Conservation (phyloP, 2,797 vertebrate genomes). For the Oreochromis mossambicus region DNA sequence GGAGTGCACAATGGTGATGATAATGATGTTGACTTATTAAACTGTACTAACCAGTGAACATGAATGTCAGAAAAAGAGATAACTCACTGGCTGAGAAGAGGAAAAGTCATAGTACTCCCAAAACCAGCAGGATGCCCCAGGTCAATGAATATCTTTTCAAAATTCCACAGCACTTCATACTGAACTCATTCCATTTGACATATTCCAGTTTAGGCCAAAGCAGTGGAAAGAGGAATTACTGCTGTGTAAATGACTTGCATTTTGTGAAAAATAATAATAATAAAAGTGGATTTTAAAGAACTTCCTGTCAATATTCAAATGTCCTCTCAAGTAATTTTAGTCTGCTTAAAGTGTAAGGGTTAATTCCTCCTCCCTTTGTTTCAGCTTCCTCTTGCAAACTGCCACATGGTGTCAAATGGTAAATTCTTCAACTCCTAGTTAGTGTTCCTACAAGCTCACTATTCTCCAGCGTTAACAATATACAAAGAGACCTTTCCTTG, state of each 20-base stretch:
- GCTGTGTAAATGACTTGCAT: background rate
- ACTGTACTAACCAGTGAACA: background rate
- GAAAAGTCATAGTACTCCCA: background rate
- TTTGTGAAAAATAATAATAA: background rate
- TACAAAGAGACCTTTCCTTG: background rate
- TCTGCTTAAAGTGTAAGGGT: background rate
- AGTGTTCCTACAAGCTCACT: constrained; percentile 10
- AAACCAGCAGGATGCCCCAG: background rate
- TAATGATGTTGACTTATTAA: background rate
- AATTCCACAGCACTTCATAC: background rate
- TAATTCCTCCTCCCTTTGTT: background rate
- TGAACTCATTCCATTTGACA: background rate
- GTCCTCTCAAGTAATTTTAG: background rate
- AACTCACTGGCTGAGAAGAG: background rate
- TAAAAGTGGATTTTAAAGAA: background rate
- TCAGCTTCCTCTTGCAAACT: background rate
- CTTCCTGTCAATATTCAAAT: background rate
- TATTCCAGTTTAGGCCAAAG: background rate
- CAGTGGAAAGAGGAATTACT: background rate
- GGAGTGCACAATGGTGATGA: background rate
- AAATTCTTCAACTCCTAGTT: background rate
- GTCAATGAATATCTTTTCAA: background rate
- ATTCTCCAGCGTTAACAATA: background rate
- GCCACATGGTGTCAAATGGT: background rate
- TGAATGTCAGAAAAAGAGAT: background rate